Percentiles rank a stretch among this genome's conserved stretches.
Conservation (phyloP, 2,797 vertebrate species). For the Dermochelys coriacea region DNA sequence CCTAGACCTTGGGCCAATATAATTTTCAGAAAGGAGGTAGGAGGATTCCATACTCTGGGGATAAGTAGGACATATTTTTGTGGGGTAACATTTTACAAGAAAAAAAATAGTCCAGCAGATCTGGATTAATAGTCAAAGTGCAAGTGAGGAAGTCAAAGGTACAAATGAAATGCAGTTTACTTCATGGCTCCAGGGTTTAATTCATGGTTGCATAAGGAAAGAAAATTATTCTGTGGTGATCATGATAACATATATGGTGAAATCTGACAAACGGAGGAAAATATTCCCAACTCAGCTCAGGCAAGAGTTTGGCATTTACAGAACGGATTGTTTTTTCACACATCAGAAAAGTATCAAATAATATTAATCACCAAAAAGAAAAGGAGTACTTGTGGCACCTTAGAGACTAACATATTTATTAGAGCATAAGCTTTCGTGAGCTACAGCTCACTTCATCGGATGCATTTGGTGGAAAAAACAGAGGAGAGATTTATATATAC, state of each 20-base stretch:
- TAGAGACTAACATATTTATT: too few species aligned
- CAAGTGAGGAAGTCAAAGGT: rapidly evolving
- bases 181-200: not conserved
- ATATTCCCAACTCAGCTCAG: not conserved
- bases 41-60: rapidly evolving
- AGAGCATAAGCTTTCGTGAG: too few species aligned
- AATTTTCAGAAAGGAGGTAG: not conserved
- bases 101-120: not conserved
- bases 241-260: rapidly evolving
- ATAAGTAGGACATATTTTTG: not conserved
- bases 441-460: too few species aligned
- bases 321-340: not conserved
- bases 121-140: not conserved
- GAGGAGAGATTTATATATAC: too few species aligned
- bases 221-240: not conserved
- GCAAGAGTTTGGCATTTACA: not conserved
- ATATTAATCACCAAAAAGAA: not conserved
- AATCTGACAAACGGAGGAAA: not conserved
- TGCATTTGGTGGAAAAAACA: too few species aligned
- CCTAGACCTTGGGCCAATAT: too few species aligned
- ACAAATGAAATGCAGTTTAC: not conserved
- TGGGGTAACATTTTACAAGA: not conserved
- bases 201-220: not conserved
- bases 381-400: too few species aligned
- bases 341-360: not conserved